Evolutionary conservation across 2,888 invertebrate genomes (phyloP), one percentile per base, ranked within the genome.

Genomic region (Cybosia mesomella): DNA sequence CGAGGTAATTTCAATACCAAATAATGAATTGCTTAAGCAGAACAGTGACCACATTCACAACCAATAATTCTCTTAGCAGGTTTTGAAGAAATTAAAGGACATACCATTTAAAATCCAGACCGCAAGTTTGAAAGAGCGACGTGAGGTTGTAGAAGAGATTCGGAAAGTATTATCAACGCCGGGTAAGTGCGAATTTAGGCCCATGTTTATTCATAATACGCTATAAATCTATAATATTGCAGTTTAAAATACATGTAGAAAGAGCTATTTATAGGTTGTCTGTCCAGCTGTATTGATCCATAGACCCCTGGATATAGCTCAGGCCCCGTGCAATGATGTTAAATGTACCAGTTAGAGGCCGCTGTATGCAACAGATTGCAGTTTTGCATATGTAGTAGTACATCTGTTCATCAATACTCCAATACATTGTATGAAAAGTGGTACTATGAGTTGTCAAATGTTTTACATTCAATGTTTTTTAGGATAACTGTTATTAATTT

Each of bases 51-150:
- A 13, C 55, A 71, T 76, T 73, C 66, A 72, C 72, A 65, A 82
- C 68, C 60, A 24, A 71, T 73, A 36, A 70, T 72, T 86, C 69
- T 84, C 64, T 86, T 79, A 65, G 70, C 92, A 97, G 97, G 93
- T 97, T 80, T 91, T 96, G 79, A 96, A 95, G 91, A 96, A 96
- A 85, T 92, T 97, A 80, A 97, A 97, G 91, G 97, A 97, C 95
- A 95, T 97, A 85, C 97, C 97, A 69, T 96, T 96, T 88, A 96
- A 96, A 91, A 96, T 97, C 84, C 97, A 97, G 90, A 96, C 96
- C 84, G 95, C 97, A 77, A 97, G 97, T 92, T 93, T 96, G 87
- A 97, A 96, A 86, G 97, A 96, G 85, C 95, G 97, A 85, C 96
- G 96, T 87, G 94, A 96, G 88, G 95, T 97, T 84, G 93, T 97